These are phyloP conservation scores for Sander lucioperca DNA, from an alignment of 2,113 vertebrate genomes.

Conservation along the genomic window DNA sequence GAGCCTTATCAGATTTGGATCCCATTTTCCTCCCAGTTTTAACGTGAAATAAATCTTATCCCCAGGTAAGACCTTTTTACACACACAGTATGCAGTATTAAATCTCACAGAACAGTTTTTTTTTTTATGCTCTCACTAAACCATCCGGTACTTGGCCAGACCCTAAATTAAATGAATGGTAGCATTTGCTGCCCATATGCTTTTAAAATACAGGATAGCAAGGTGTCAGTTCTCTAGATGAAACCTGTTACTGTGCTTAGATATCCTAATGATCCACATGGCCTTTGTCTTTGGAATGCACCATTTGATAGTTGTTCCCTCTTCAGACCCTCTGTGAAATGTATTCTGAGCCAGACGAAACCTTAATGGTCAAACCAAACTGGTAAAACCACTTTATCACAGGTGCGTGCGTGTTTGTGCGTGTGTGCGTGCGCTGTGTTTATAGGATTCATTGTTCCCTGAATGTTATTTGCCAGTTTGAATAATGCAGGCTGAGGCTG, in stretches of 20 bases:
- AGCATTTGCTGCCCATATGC: background rate
- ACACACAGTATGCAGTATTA: background rate
- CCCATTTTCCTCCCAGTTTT: background rate
- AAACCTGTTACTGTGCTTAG: slow-evolving; percentile 19
- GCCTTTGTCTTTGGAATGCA: slow-evolving; percentile 23
- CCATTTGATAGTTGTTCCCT: slow-evolving; percentile 19
- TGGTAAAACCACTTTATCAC: slow-evolving; percentile 54
- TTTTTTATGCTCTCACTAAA: background rate
- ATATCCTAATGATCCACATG: slow-evolving; percentile 14
- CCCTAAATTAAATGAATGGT: slow-evolving; percentile 3
- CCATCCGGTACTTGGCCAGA: background rate
- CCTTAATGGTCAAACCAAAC: slow-evolving; percentile 31
- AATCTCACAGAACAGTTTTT: background rate
- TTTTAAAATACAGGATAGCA: background rate
- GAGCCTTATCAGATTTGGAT: background rate
- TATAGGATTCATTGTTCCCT: background rate
- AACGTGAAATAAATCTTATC: background rate
- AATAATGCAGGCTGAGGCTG: background rate
- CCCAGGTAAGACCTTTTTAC: background rate
- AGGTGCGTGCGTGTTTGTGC: background rate
- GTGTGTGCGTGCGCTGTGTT: background rate
- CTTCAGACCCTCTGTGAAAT: background rate
- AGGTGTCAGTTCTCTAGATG: background rate
- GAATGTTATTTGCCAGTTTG: background rate
- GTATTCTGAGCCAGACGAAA: slow-evolving; percentile 15